Conservation (phyloP, 2,113 vertebrate genomes). For the Hirundichthys speculiger region DNA sequence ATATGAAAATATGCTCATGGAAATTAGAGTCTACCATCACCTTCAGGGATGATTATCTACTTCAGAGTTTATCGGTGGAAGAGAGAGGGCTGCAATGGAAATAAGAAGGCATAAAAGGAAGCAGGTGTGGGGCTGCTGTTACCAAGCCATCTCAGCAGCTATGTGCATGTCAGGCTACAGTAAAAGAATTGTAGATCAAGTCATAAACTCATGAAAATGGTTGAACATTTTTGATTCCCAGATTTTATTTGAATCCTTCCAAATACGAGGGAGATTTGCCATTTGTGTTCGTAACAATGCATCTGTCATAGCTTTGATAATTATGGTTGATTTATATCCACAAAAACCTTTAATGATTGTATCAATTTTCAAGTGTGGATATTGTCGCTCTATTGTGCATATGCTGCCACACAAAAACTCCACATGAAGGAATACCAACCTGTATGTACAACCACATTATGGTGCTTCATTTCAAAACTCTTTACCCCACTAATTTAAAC, state of each 20-base stretch:
- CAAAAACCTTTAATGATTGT: no score
- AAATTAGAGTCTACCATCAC: slow-evolving; percentile 69
- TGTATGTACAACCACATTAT: no score
- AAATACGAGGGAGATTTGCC: not conserved
- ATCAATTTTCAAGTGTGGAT: no score
- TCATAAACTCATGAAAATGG: not conserved
- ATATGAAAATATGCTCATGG: slow-evolving; percentile 67
- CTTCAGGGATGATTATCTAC: slow-evolving; percentile 65
- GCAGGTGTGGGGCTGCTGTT: slow-evolving; percentile 47
- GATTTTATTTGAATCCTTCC: not conserved
- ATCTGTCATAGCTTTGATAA: no score
- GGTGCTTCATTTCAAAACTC: no score
- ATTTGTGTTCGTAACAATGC: not conserved
- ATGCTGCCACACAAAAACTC: no score
- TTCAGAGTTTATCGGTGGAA: slow-evolving; percentile 47
- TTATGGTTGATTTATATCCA: no score
- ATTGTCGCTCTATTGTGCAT: no score
- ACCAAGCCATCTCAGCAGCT: slow-evolving; percentile 4
- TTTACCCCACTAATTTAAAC: no score
- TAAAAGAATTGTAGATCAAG: slow-evolving; percentile 1
- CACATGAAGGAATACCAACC: no score
- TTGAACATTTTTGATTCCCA: not conserved
- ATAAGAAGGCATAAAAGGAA: slow-evolving; percentile 42
- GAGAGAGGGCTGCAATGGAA: slow-evolving; percentile 36
- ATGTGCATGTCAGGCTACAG: not conserved